Evolutionary conservation across 2,888 invertebrate genomes (phyloP).

Genomic region (Cantharis lateralis): DNA sequence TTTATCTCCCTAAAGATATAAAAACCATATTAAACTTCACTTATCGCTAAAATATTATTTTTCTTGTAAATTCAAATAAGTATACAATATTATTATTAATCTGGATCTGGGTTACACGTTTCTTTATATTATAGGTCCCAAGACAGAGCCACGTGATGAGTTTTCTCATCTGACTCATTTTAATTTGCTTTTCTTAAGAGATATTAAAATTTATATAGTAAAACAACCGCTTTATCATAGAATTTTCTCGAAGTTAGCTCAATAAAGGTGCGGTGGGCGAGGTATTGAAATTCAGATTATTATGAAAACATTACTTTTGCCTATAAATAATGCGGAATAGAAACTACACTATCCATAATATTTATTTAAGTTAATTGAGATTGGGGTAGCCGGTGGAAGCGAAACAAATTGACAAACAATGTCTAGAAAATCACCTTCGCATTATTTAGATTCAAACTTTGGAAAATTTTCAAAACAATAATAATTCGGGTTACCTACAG

Average conservation of each 20-base stretch:
- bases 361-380: too few species aligned
- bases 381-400: too few species aligned
- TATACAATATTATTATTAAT: neutral
- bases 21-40: too few species aligned
- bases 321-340: neutral
- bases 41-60: neutral
- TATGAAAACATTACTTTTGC: neutral
- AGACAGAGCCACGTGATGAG: neutral
- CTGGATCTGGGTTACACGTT: neutral
- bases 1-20: too few species aligned
- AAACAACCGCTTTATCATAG: neutral
- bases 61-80: neutral
- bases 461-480: too few species aligned
- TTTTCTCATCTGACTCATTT: neutral
- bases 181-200: neutral
- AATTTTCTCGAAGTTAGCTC: neutral
- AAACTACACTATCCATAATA: neutral
- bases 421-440: too few species aligned
- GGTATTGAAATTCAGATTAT: neutral
- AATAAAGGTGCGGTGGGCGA: neutral
- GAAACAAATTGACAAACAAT: too few species aligned
- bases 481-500: too few species aligned
- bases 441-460: too few species aligned
- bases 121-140: neutral
- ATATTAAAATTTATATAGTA: neutral